Percentiles rank a stretch among this genome's conserved stretches.
phyloP scores from a whole-genome alignment of 2,888 invertebrate genomes.

The Mechanitis mazaeus region DNA sequence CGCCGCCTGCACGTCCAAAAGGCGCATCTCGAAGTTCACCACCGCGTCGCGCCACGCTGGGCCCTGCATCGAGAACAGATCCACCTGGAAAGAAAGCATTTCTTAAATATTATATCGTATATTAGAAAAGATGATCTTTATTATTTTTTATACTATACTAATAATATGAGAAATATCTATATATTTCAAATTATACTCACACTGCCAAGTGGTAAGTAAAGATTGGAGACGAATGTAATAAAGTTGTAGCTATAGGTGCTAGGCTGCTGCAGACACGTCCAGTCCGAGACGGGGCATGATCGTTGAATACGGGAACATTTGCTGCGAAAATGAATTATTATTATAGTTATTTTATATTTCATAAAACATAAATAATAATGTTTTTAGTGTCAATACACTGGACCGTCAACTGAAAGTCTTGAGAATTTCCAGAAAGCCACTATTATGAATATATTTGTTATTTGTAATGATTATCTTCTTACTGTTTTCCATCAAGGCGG shows the following conservation, averaged over 20 bases:
- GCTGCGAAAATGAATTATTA: conserved; percentile 58
- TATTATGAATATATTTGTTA: too few species aligned
- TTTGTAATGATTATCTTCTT: conserved; percentile 44
- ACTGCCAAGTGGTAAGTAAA: conserved; percentile 79
- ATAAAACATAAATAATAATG: too few species aligned
- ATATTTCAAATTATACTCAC: conserved; percentile 41
- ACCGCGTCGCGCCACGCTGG: conserved; percentile 83
- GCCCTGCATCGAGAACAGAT: conserved; percentile 93
- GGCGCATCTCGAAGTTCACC: conserved; percentile 86
- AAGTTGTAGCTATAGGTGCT: conserved; percentile 94
- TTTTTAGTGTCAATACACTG: too few species aligned
- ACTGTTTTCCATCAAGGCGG: conserved; percentile 90
- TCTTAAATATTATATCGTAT: neutral
- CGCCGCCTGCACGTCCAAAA: conserved; percentile 80
- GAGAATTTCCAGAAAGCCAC: too few species aligned
- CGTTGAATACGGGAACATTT: conserved; percentile 86
- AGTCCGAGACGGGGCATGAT: conserved; percentile 83
- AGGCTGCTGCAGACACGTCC: conserved; percentile 86
- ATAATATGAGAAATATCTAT: too few species aligned
- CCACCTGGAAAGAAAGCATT: conserved; percentile 56
- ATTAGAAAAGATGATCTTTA: neutral
- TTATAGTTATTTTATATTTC: too few species aligned
- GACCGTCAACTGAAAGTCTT: too few species aligned
- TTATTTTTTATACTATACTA: too few species aligned
- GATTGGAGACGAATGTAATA: conserved; percentile 91